phyloP scores from a whole-genome alignment of 2,888 invertebrate species.

The Drosophila aldrichi region DNA sequence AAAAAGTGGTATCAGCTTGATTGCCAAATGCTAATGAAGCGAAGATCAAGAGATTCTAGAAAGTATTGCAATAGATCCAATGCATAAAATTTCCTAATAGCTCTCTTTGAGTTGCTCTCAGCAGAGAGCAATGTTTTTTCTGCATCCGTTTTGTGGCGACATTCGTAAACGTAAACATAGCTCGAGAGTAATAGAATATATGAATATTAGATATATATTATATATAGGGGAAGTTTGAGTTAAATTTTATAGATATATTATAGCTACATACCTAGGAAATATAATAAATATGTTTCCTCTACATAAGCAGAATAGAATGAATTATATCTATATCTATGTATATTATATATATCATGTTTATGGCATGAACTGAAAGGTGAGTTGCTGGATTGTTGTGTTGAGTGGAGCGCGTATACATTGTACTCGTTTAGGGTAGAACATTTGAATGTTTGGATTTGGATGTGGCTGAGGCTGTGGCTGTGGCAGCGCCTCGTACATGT shows the following conservation, averaged over 20 bases:
- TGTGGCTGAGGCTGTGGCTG: slow-evolving; percentile 27
- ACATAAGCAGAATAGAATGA: background rate
- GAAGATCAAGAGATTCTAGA: background rate
- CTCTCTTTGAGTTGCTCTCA: background rate
- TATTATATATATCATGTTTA: slow-evolving; percentile 20
- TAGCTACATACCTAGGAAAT: background rate
- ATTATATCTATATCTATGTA: background rate
- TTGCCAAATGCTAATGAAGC: background rate
- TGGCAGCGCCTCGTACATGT: slow-evolving; percentile 23
- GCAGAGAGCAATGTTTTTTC: background rate
- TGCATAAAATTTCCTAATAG: background rate
- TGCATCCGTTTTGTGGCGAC: background rate
- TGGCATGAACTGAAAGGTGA: slow-evolving; percentile 32
- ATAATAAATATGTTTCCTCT: background rate
- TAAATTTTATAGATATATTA: background rate
- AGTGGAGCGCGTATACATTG: slow-evolving; percentile 31
- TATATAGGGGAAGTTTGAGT: background rate
- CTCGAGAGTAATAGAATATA: background rate
- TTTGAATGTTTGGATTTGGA: slow-evolving; percentile 58
- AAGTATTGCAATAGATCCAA: background rate
- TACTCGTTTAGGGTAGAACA: background rate
- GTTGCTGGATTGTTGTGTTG: slow-evolving; percentile 33
- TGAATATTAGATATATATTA: no score
- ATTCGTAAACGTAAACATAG: background rate
- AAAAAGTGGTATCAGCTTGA: slow-evolving; percentile 7